Percentiles rank a stretch among this genome's conserved stretches.
Evolutionary conservation across 2,888 invertebrate genomes (phyloP).

Genomic region (Metopia argyrocephala): DNA sequence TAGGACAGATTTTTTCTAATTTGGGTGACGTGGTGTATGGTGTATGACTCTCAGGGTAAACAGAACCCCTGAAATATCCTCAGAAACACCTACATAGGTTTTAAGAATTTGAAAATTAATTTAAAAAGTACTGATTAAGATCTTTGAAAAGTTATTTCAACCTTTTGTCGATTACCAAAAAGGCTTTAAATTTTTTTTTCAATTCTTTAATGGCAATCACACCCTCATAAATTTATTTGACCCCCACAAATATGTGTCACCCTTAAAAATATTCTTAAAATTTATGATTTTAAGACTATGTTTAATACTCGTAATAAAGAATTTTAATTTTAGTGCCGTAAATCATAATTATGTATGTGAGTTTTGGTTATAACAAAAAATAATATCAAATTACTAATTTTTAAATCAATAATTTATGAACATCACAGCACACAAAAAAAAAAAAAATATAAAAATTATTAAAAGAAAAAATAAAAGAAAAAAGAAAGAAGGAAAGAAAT

Average conservation of each 20-base stretch:
- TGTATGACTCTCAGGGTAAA: no score
- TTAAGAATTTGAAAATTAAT: no score
- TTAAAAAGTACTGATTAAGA: no score
- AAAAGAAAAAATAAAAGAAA: background rate
- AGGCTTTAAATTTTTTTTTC: no score
- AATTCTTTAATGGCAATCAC: no score
- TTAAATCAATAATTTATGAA: conserved; percentile 33
- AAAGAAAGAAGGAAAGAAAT: conserved; percentile 5
- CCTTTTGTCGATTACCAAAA: background rate
- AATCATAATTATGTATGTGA: background rate
- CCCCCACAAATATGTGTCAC: background rate
- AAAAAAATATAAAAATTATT: background rate
- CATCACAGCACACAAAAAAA: conserved; percentile 3
- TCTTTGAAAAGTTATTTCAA: background rate
- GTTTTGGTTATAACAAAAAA: background rate
- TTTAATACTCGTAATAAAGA: no score
- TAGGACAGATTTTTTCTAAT: no score
- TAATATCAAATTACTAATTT: conserved; percentile 28
- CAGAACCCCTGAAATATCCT: no score
- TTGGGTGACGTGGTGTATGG: no score
- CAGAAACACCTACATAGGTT: no score
- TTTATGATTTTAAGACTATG: background rate
- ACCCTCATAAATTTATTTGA: no score
- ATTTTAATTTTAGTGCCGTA: background rate
- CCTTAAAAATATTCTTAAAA: background rate